Evolutionary conservation across 2,888 invertebrate genomes (phyloP).

Genomic region (Rosalia funebris): DNA sequence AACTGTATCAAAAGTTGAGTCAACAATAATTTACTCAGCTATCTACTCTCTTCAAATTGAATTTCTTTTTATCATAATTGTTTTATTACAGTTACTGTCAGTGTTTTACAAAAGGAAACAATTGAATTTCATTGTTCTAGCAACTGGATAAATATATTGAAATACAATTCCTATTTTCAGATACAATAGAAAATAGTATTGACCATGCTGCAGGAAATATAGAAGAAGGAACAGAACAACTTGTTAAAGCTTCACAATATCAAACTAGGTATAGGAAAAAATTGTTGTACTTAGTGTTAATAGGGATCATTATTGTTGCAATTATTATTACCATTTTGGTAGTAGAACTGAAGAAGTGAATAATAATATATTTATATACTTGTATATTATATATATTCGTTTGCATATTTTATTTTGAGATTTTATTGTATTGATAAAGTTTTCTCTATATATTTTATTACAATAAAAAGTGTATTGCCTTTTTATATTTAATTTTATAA

Average conservation of each 20-base stretch:
- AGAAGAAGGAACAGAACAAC: constrained; percentile 80
- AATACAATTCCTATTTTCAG: constrained; percentile 69
- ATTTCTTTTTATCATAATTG: too few species aligned
- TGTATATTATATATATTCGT: not conserved
- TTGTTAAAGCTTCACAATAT: constrained; percentile 83
- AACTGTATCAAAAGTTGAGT: too few species aligned
- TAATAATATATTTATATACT: not conserved
- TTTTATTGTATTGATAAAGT: not conserved
- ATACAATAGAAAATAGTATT: constrained; percentile 84
- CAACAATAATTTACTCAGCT: too few species aligned
- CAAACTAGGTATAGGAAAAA: constrained; percentile 81
- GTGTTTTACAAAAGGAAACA: too few species aligned
- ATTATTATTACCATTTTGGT: constrained; percentile 75
- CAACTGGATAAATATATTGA: too few species aligned
- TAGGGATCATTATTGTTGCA: constrained; percentile 74
- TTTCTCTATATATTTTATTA: not conserved
- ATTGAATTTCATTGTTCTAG: too few species aligned
- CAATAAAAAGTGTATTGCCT: not conserved
- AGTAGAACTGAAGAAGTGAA: constrained; percentile 32
- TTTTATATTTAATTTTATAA: not conserved
- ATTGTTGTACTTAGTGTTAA: constrained; percentile 75
- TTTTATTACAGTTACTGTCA: too few species aligned
- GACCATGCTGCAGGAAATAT: constrained; percentile 79
- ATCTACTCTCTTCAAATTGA: too few species aligned
- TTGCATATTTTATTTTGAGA: not conserved